Base-by-base conservation (phyloP, 2,888 invertebrate genomes). In the Automeris io region DNA sequence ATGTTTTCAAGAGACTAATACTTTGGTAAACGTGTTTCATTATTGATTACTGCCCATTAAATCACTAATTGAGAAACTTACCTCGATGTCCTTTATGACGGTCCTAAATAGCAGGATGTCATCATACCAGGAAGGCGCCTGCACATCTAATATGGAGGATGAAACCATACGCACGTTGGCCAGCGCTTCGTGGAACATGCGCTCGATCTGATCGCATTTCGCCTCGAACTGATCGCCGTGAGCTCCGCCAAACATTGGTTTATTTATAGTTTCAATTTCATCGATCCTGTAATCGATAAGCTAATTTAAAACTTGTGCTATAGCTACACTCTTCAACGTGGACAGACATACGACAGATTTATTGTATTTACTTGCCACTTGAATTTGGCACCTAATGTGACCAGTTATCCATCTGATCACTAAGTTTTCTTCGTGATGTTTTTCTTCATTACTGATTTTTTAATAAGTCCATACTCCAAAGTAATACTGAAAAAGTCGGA, bases 111-210 rank as follows among this genome's bases (percentile, higher is more conserved):
- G 78, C 31, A 90, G 72, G 57, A 93, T 90, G 46, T 92, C 91
- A 52, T 93, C 93, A 67, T 93, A 93, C 97, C 97, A 97, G n/a
- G 91, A 90, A 0, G 92, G 89, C 21, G 91, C 90, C 63, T 93
- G 93, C 0, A 96, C 94, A 53, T 93, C 90, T n/a, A 95, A 75
- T 43, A 96, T 93, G 18, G 89, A 88, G 12, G 85, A 63, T 22
- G 90, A 88, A 1, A 91, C 91, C 5, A 73, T 65, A 48, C 89
- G 81, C 29, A 96, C 88, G 8, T 86, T 79, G 12, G 75, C 69
- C 21, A 96, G 73, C 6, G 91, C 89, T 16, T 88, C 81, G 11
- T 87, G 78, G 72, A 96, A 96, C 63, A 92, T 89, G n/a, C 86
- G 86, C 68, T 96, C 95, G 37, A 95, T 90, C 63, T 90, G 89